Percentiles rank a stretch among this genome's conserved stretches.
phyloP scores from a whole-genome alignment of 2,888 invertebrate species.

The Tethea ocularis region DNA sequence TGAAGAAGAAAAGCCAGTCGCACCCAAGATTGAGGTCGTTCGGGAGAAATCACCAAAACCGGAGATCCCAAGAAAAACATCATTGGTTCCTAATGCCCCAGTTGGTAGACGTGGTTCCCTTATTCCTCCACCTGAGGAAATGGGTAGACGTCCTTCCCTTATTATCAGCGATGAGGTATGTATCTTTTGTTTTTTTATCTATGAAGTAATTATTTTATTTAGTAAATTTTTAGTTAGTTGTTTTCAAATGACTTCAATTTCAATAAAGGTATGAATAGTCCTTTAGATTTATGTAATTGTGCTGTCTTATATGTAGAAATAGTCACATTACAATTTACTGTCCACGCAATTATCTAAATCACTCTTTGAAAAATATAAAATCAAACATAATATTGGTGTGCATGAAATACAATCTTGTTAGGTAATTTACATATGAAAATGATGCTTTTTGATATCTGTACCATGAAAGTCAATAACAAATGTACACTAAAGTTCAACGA shows the following conservation, averaged over 20 bases:
- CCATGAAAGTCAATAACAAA: not conserved
- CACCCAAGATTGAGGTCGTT: conserved; percentile 94
- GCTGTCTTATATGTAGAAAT: conserved; percentile 48
- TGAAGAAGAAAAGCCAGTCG: conserved; percentile 75
- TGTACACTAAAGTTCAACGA: not conserved
- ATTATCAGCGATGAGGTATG: conserved; percentile 97
- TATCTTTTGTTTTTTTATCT: conserved; percentile 35
- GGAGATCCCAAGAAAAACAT: conserved; percentile 88
- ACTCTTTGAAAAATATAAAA: conserved; percentile 5
- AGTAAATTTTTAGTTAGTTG: conserved; percentile 33
- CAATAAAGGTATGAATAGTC: conserved; percentile 63
- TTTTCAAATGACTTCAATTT: conserved; percentile 50
- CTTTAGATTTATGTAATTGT: conserved; percentile 55
- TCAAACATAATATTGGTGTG: not conserved
- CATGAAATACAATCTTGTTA: not conserved
- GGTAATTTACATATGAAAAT: not conserved
- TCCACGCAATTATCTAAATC: conserved; percentile 22
- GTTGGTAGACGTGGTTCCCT: conserved; percentile 89
- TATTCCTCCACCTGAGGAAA: conserved; percentile 94
- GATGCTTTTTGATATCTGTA: no score
- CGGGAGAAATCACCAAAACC: conserved; percentile 89
- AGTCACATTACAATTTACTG: conserved; percentile 28
- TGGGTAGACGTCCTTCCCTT: conserved; percentile 93
- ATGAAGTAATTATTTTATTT: conserved; percentile 14
- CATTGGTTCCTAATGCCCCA: conserved; percentile 85